Conservation (phyloP, 1,140 invertebrate genomes). For the Watersipora subatra region DNA sequence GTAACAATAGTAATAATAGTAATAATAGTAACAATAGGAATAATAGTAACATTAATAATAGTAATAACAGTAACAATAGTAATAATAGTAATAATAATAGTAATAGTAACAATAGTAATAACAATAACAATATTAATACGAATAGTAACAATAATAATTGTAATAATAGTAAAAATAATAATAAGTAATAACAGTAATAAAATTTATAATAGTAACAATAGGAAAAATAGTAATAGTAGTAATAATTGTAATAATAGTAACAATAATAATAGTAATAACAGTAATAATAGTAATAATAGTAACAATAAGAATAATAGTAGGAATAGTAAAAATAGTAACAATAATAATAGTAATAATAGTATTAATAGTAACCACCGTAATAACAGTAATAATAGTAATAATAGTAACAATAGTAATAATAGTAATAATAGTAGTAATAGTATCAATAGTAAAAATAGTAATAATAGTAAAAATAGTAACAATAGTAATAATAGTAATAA, state of each 20-base stretch:
- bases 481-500: neutral
- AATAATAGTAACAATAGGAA: too few species aligned
- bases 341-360: constrained; percentile 8
- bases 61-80: too few species aligned
- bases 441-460: neutral
- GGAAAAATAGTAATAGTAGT: constrained; percentile 5
- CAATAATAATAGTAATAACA: constrained; percentile 10
- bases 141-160: too few species aligned
- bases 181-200: neutral
- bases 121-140: too few species aligned
- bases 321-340: constrained; percentile 10
- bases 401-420: neutral
- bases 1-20: too few species aligned
- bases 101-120: too few species aligned
- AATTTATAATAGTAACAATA: neutral
- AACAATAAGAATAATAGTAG: constrained; percentile 9
- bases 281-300: constrained; percentile 11
- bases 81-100: too few species aligned
- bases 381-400: constrained; percentile 4
- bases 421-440: constrained; percentile 1
- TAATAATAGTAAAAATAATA: too few species aligned
- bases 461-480: neutral
- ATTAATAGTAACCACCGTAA: constrained; percentile 7
- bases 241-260: constrained; percentile 8
- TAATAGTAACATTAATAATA: too few species aligned